Base-by-base conservation (phyloP, 1,140 invertebrate genomes). In the Atta texana region DNA sequence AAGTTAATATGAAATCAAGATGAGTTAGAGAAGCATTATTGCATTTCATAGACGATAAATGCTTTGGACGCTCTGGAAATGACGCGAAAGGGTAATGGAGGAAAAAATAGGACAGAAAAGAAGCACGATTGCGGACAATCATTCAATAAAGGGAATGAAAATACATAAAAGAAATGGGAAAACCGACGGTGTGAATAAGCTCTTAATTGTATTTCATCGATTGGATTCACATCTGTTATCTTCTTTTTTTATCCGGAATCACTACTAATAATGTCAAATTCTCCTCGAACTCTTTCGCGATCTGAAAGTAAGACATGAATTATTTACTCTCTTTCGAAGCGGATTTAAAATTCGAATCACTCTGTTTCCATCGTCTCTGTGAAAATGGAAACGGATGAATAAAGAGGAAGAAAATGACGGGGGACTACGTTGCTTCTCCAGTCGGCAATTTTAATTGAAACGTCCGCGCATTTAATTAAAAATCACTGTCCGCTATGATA, bases 381-480 rank as follows among this genome's bases (percentile, higher is more conserved):
- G 28, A 68, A 44, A 44, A 55, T 49, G 44, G 39, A 0, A 0
- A 2, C 31, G 34, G 16, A 51, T 55, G 78, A 57, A 57, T 57
- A 44, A 71, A 72, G 51, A 68, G 74, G 5, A 39, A 21, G 76
- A 59, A 69, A 66, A 31, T 51, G 61, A 8, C 53, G 57, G 85
- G 85, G n/a, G n/a, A 21, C n/a, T 34, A 31, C 77, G 86, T 81
- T 63, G 85, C 86, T 31, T 59, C 53, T 64, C 59, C 89, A 31
- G 24, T 57, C 57, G 63, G 16, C 51, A 57, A 74, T 89, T 91
- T 91, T 91, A 91, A 91, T 91, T 91, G 89, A 91, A 91, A 91
- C 74, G 89, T 91, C 85, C 87, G 63, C 68, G 59, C 69, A 81
- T 89, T 91, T 91, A 91, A 91, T 91, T 87, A 91, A 91, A 91